Evolutionary conservation across 1,140 invertebrate species (phyloP).

Genomic region (Drosophila nigromelanica): DNA sequence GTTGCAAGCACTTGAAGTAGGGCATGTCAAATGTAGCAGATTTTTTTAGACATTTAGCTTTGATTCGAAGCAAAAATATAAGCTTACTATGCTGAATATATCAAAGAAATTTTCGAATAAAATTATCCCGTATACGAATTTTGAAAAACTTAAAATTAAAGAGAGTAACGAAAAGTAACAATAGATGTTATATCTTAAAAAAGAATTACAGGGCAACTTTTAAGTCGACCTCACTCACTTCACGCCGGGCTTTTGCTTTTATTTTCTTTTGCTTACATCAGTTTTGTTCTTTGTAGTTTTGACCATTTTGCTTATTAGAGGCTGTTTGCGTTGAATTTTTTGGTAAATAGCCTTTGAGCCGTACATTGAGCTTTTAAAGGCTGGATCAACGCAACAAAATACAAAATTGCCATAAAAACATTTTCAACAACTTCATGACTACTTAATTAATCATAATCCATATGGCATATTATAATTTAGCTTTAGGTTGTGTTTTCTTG

Average conservation of each 20-base stretch:
- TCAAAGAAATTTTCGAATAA: too few species aligned
- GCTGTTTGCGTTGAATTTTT: not conserved
- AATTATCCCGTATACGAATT: too few species aligned
- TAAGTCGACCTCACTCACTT: too few species aligned
- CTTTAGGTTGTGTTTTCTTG: conserved; percentile 7
- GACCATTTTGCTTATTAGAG: conserved; percentile 1
- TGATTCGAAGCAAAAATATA: too few species aligned
- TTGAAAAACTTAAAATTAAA: too few species aligned
- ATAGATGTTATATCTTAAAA: not conserved
- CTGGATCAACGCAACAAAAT: not conserved
- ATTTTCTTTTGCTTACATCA: conserved; percentile 14
- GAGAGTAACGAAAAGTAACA: too few species aligned
- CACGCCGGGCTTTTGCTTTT: not conserved
- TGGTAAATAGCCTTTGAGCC: conserved; percentile 9
- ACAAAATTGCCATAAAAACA: not conserved
- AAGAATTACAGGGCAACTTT: not conserved
- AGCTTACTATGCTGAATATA: too few species aligned
- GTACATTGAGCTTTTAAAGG: conserved; percentile 30
- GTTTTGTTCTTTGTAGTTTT: not conserved
- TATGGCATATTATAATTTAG: conserved; percentile 2
- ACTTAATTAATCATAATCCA: conserved; percentile 23
- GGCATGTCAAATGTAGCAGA: too few species aligned
- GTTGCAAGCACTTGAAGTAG: not conserved
- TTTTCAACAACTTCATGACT: conserved; percentile 1
- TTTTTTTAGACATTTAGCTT: too few species aligned